These are phyloP conservation scores for Endotricha flammealis DNA, from an alignment of 2,888 invertebrate species.

Conservation along the genomic window DNA sequence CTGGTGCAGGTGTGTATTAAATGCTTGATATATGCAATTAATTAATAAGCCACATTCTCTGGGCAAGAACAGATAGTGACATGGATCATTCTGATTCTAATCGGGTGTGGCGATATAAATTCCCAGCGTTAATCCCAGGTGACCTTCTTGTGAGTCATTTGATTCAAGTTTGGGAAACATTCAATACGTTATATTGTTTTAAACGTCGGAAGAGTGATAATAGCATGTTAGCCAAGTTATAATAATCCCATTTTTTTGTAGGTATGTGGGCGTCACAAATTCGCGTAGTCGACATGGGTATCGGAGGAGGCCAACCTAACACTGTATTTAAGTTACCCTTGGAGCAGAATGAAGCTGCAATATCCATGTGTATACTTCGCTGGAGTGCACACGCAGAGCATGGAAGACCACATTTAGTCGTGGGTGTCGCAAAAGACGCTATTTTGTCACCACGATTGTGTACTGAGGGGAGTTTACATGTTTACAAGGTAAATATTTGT, in stretches of 20 bases:
- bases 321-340: conserved; percentile 88
- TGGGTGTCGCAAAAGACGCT: conserved; percentile 95
- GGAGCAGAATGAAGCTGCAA: conserved; percentile 97
- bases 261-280: conserved; percentile 98
- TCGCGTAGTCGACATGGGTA: conserved; percentile 90
- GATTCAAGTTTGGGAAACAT: conserved; percentile 71
- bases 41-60: conserved; percentile 61
- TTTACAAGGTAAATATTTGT: conserved; percentile 81
- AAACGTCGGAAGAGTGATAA: neutral
- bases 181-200: conserved; percentile 1
- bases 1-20: conserved; percentile 80
- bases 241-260: conserved; percentile 16
- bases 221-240: too few relatives aligned
- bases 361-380: conserved; percentile 90
- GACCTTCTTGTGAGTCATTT: conserved; percentile 57
- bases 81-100: conserved; percentile 62
- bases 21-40: neutral
- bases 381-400: conserved; percentile 80
- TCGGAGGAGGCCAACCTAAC: conserved; percentile 75
- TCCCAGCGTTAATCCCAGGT: conserved; percentile 75
- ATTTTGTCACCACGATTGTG: conserved; percentile 92
- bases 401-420: conserved; percentile 79
- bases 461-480: conserved; percentile 90
- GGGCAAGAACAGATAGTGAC: conserved; percentile 69
- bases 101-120: conserved; percentile 68